These are phyloP conservation scores for Habropoda laboriosa DNA, from an alignment of 1,140 invertebrate genomes.

Conservation along the genomic window DNA sequence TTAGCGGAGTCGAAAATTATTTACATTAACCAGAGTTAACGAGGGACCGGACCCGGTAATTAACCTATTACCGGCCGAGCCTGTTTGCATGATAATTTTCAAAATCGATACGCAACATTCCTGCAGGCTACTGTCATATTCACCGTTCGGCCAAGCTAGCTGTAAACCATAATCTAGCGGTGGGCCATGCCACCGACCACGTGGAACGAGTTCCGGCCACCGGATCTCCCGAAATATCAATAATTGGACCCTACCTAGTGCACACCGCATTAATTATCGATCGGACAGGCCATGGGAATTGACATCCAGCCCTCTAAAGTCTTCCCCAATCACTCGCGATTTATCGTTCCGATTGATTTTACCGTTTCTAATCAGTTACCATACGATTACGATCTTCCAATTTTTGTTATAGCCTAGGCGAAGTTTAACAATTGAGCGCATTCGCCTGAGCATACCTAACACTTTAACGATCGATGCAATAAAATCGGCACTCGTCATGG, in stretches of 20 bases:
- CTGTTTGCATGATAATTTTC: slow-evolving; percentile 51
- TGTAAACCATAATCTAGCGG: slow-evolving; percentile 36
- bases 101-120: slow-evolving; percentile 46
- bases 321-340: neutral
- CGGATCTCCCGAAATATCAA: slow-evolving; percentile 36
- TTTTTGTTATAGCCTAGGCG: too few relatives aligned
- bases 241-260: slow-evolving; percentile 6
- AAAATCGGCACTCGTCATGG: too few relatives aligned
- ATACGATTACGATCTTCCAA: too few relatives aligned
- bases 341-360: neutral
- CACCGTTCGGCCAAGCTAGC: neutral
- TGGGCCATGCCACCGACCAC: neutral
- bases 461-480: too few relatives aligned
- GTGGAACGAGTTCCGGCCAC: slow-evolving; percentile 7
- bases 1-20: slow-evolving; percentile 29
- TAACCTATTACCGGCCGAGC: slow-evolving; percentile 26
- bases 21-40: slow-evolving; percentile 41
- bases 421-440: too few relatives aligned
- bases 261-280: slow-evolving; percentile 20
- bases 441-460: too few relatives aligned
- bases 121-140: slow-evolving; percentile 24
- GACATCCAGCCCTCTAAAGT: neutral
- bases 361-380: neutral
- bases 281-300: neutral
- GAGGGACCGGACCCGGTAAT: slow-evolving; percentile 21